Evolutionary conservation across 2,888 invertebrate species (phyloP).

Genomic region (Chymomyza fuscimana): DNA sequence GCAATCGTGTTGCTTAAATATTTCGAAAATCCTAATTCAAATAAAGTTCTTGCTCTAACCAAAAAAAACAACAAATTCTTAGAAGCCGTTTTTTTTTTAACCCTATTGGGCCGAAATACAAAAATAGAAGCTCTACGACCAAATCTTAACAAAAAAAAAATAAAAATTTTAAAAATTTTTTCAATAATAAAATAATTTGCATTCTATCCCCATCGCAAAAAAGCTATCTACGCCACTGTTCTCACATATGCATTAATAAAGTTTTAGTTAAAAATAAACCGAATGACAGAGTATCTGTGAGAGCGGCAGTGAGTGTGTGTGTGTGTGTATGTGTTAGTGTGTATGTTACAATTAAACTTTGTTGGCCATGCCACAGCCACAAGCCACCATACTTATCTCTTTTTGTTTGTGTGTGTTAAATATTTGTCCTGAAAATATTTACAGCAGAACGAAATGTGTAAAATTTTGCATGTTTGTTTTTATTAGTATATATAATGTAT

Average conservation of each 20-base stretch:
- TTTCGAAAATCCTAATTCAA: too few relatives aligned
- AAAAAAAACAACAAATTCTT: too few relatives aligned
- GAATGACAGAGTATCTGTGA: neutral
- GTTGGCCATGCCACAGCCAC: neutral
- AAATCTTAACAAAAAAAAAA: too few relatives aligned
- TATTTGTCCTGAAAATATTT: constrained; percentile 69
- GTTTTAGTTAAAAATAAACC: constrained; percentile 43
- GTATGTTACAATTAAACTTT: constrained; percentile 1
- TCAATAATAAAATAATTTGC: too few relatives aligned
- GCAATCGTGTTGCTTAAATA: too few relatives aligned
- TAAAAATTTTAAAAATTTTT: too few relatives aligned
- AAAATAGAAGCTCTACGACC: too few relatives aligned
- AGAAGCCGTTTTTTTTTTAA: too few relatives aligned
- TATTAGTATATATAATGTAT: constrained; percentile 1
- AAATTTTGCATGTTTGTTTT: constrained; percentile 45
- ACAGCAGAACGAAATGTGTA: constrained; percentile 38
- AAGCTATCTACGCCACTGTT: neutral
- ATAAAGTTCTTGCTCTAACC: too few relatives aligned
- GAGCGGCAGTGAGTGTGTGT: neutral
- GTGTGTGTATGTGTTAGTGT: neutral
- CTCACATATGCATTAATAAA: constrained; percentile 47
- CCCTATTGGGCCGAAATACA: too few relatives aligned
- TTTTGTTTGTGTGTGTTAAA: constrained; percentile 38
- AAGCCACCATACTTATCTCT: neutral
- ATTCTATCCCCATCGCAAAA: neutral